phyloP scores from a whole-genome alignment of 1,140 invertebrate species.

The Drosophila kohkoa region DNA sequence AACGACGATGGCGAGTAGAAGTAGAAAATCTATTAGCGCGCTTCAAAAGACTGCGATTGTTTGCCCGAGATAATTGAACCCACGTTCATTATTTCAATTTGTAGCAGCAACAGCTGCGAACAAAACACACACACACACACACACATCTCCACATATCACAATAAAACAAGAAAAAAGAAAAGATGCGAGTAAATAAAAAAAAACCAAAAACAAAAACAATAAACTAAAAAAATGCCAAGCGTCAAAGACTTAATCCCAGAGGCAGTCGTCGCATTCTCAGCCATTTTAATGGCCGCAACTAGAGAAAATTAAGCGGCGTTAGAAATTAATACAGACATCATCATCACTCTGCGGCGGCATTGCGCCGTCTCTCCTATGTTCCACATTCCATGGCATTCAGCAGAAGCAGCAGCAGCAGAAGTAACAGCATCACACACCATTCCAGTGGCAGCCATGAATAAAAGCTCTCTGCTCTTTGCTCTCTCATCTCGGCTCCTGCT shows the following conservation, averaged over 20 bases:
- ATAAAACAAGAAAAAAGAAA: slow-evolving; percentile 17
- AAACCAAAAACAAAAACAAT: background rate
- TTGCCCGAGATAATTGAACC: slow-evolving; percentile 81
- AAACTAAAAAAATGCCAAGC: slow-evolving; percentile 32
- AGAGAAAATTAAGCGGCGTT: slow-evolving; percentile 78
- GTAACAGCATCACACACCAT: slow-evolving; percentile 4
- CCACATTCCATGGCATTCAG: slow-evolving; percentile 34
- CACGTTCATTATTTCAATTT: slow-evolving; percentile 82
- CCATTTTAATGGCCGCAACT: slow-evolving; percentile 60
- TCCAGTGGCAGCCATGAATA: slow-evolving; percentile 34
- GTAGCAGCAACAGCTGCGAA: slow-evolving; percentile 40
- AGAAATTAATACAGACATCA: slow-evolving; percentile 78
- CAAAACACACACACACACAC: background rate
- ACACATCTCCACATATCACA: background rate
- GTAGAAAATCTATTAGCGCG: slow-evolving; percentile 82
- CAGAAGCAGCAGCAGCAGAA: background rate
- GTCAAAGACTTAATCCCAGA: slow-evolving; percentile 41
- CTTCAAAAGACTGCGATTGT: slow-evolving; percentile 71
- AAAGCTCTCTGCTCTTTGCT: slow-evolving; percentile 32
- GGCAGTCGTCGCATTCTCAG: slow-evolving; percentile 63
- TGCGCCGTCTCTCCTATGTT: slow-evolving; percentile 27
- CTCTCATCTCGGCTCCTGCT: slow-evolving; percentile 59
- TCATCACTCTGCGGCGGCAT: background rate
- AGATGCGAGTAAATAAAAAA: slow-evolving; percentile 13
- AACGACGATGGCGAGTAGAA: slow-evolving; percentile 25